Evolutionary conservation across 2,888 invertebrate genomes (phyloP).

Genomic region (Eupithecia centaureata): DNA sequence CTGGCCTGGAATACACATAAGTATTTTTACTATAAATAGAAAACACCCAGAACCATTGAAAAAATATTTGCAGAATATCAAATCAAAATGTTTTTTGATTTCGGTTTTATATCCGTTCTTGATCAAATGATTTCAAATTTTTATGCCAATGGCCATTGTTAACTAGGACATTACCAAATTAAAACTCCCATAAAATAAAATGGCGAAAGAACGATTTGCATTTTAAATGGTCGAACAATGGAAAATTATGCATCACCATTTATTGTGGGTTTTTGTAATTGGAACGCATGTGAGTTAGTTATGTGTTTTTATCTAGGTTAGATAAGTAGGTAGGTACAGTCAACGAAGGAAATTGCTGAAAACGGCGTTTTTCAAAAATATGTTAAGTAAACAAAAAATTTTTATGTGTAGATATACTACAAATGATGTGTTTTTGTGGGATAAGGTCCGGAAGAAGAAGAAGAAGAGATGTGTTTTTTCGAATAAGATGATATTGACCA

Average conservation of each 20-base stretch:
- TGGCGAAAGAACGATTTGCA: slow-evolving; percentile 8
- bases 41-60: too few relatives aligned
- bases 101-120: not conserved
- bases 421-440: too few relatives aligned
- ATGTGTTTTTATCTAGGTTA: slow-evolving; percentile 4
- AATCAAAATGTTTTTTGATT: too few relatives aligned
- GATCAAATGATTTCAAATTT: not conserved
- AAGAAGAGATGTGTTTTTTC: too few relatives aligned
- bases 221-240: slow-evolving; percentile 12
- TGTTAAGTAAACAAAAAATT: too few relatives aligned
- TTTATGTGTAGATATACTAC: too few relatives aligned
- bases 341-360: not conserved
- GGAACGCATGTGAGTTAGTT: not conserved
- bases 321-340: not conserved
- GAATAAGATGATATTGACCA: too few relatives aligned
- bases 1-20: too few relatives aligned
- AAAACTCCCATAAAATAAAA: not conserved
- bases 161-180: not conserved
- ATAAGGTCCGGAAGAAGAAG: too few relatives aligned
- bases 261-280: slow-evolving; percentile 3
- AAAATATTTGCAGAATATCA: too few relatives aligned
- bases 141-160: not conserved
- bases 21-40: too few relatives aligned
- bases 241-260: not conserved
- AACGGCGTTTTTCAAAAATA: too few relatives aligned